A percentile compares a stretch with the other conserved stretches of the same genome.
phyloP scores from a whole-genome alignment of 2,888 invertebrate species.

The Mongoloraphidia duomilia region DNA sequence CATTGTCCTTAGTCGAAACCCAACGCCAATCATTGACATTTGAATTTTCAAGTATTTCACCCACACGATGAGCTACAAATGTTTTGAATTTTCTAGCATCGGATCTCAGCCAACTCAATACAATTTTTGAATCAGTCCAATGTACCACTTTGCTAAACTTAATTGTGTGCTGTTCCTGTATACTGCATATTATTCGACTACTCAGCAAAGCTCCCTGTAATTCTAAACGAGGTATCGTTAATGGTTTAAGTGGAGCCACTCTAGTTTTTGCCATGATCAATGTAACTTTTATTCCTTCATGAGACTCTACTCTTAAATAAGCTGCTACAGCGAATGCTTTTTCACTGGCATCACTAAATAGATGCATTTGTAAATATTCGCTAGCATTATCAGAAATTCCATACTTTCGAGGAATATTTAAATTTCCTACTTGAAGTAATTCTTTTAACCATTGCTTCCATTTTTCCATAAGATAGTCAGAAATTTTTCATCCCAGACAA shows the following conservation, averaged over 20 bases:
- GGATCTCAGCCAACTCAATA: neutral
- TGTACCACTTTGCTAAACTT: neutral
- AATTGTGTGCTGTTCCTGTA: neutral
- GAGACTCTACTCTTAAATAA: neutral
- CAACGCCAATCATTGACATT: too few species aligned
- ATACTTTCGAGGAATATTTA: too few species aligned
- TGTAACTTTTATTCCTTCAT: too few species aligned
- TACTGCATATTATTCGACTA: neutral
- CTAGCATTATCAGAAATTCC: too few species aligned
- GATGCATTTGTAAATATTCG: neutral
- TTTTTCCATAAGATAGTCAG: too few species aligned
- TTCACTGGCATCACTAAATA: slow-evolving; percentile 8
- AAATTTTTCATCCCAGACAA: too few species aligned
- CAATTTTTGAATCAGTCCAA: neutral
- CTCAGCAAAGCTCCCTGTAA: neutral
- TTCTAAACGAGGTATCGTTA: neutral
- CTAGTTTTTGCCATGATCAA: neutral
- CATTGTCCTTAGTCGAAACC: too few species aligned
- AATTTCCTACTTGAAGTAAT: too few species aligned
- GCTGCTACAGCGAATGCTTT: slow-evolving; percentile 10
- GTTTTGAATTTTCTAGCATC: neutral
- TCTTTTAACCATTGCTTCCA: too few species aligned
- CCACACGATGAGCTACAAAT: neutral
- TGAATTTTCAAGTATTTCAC: neutral
- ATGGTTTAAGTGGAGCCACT: neutral